phyloP scores from a whole-genome alignment of 2,888 invertebrate genomes.

The Iselma pallidipennis region DNA sequence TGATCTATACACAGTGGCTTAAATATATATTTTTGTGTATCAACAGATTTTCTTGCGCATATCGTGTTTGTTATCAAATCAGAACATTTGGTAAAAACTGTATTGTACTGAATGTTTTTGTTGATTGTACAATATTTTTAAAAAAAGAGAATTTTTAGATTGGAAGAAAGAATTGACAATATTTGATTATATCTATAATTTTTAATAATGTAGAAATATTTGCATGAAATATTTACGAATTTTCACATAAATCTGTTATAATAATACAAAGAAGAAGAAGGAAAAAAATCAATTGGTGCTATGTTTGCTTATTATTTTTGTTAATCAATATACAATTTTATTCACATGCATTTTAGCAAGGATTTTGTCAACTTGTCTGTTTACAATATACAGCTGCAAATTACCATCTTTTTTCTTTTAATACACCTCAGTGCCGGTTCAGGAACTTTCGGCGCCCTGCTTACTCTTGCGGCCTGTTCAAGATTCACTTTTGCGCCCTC shows the following conservation, averaged over 20 bases:
- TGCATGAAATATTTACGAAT: conserved; percentile 17
- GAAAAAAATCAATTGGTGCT: conserved; percentile 18
- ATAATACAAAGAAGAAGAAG: too few relatives aligned
- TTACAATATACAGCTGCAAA: neutral
- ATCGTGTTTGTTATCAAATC: conserved; percentile 14
- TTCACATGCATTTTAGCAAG: neutral
- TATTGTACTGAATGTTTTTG: neutral
- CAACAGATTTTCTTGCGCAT: neutral
- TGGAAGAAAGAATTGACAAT: conserved; percentile 21
- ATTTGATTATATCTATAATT: conserved; percentile 14
- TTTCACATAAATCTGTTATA: conserved; percentile 4
- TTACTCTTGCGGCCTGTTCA: too few relatives aligned
- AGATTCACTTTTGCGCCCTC: too few relatives aligned
- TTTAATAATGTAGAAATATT: conserved; percentile 13
- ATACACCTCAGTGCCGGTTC: too few relatives aligned
- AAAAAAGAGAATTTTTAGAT: neutral
- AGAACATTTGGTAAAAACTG: conserved; percentile 7
- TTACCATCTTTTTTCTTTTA: too few relatives aligned
- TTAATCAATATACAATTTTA: conserved; percentile 13
- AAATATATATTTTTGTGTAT: conserved; percentile 11
- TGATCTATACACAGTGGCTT: conserved; percentile 1
- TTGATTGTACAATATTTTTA: neutral
- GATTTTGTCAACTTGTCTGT: neutral
- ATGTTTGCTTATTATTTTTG: conserved; percentile 18
- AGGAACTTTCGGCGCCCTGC: too few relatives aligned